Conservation (phyloP, 2,888 invertebrate species). For the Latrodectus elegans region DNA sequence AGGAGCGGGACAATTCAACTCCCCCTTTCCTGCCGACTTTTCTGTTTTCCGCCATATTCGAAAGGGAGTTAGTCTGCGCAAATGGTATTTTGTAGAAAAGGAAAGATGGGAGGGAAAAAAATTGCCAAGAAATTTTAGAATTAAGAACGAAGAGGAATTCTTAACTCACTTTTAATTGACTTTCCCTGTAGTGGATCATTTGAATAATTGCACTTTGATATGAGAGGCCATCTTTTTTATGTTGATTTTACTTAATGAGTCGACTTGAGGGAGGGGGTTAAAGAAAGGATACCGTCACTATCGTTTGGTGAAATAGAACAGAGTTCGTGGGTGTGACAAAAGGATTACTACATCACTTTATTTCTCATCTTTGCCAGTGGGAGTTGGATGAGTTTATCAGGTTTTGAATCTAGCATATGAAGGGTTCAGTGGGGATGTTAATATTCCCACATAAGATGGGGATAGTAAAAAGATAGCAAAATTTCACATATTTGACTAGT, state of each 20-base stretch:
- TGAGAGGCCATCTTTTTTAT: conserved; percentile 48
- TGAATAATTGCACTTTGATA: conserved; percentile 63
- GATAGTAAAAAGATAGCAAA: neutral
- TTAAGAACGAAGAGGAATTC: conserved; percentile 16
- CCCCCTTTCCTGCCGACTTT: conserved; percentile 37
- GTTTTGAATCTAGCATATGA: conserved; percentile 22
- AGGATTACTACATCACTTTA: conserved; percentile 65
- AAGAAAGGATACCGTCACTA: conserved; percentile 35
- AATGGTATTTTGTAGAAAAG: conserved; percentile 16
- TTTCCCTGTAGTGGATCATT: conserved; percentile 62
- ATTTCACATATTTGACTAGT: no score
- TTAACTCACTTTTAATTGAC: conserved; percentile 55
- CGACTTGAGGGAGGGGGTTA: neutral
- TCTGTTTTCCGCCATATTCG: conserved; percentile 65
- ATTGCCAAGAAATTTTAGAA: conserved; percentile 31
- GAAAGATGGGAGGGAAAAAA: conserved; percentile 12
- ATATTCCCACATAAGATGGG: conserved; percentile 26
- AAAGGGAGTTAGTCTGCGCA: no score
- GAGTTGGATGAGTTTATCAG: conserved; percentile 41
- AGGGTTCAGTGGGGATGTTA: conserved; percentile 13
- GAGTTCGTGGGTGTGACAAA: conserved; percentile 59
- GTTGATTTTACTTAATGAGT: conserved; percentile 60
- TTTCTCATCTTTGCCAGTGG: conserved; percentile 22
- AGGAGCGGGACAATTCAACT: conserved; percentile 65
- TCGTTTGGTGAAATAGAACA: conserved; percentile 62